phyloP scores from a whole-genome alignment of 2,888 invertebrate species.

The Rotaria macrura region DNA sequence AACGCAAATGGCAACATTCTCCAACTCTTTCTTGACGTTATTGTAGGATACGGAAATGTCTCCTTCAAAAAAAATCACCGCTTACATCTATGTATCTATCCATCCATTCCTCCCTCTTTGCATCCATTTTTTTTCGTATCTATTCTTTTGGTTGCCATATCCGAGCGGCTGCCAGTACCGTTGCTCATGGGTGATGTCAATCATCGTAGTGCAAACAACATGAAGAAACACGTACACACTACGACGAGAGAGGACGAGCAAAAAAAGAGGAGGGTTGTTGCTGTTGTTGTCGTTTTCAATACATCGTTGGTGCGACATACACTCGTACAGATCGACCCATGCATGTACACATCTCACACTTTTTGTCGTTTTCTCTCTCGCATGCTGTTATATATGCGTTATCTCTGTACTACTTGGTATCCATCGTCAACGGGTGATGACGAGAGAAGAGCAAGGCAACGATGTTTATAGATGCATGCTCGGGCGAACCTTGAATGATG shows the following conservation, averaged over 20 bases:
- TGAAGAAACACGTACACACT: not conserved
- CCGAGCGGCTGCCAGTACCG: not conserved
- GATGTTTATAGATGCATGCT: slow-evolving; percentile 8
- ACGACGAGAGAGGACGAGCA: not conserved
- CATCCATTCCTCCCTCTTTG: not conserved
- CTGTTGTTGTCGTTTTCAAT: not conserved
- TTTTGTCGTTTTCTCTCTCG: not conserved
- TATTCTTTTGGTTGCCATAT: not conserved
- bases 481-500: slow-evolving; percentile 4
- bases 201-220: not conserved
- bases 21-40: not conserved
- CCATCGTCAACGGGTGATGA: not conserved
- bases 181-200: slow-evolving; percentile 12
- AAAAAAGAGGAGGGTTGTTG: not conserved
- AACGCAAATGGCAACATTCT: slow-evolving; percentile 12
- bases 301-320: not conserved
- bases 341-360: not conserved
- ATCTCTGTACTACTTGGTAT: not conserved
- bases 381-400: not conserved
- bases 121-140: not conserved
- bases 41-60: not conserved
- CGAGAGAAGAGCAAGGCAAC: not conserved
- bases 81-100: not conserved
- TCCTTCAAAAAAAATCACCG: slow-evolving; percentile 7
- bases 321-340: not conserved